Conservation (phyloP, 2,888 invertebrate genomes). For the Sinopyrophorus schimmeli region DNA sequence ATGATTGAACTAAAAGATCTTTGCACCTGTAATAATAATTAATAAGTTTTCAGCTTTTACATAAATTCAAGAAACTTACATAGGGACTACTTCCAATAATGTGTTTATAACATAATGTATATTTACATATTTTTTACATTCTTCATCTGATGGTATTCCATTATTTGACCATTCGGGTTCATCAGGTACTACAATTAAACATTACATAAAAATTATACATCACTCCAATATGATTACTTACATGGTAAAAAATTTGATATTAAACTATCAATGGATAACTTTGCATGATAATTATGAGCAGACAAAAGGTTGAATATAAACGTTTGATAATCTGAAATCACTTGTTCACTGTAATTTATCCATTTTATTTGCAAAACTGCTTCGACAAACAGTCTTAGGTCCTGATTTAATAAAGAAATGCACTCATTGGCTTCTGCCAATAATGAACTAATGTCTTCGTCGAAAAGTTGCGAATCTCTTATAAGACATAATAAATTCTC, state of each 20-base stretch:
- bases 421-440: constrained; percentile 61
- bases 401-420: constrained; percentile 61
- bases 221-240: constrained; percentile 42
- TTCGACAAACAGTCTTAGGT: constrained; percentile 63
- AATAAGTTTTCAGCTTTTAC: neutral
- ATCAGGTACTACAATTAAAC: constrained; percentile 44
- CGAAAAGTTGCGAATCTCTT: constrained; percentile 58
- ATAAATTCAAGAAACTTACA: constrained; percentile 57
- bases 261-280: constrained; percentile 63
- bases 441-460: constrained; percentile 61
- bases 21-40: constrained; percentile 64
- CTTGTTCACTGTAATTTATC: constrained; percentile 57
- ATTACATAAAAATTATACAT: constrained; percentile 1
- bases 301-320: constrained; percentile 70
- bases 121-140: constrained; percentile 62
- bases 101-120: constrained; percentile 60
- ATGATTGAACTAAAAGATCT: constrained; percentile 67
- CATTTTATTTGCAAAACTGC: constrained; percentile 64
- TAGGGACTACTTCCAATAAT: constrained; percentile 60
- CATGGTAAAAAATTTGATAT: constrained; percentile 65
- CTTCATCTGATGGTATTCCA: constrained; percentile 61
- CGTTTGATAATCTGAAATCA: constrained; percentile 63
- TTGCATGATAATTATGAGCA: constrained; percentile 68
- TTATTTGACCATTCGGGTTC: constrained; percentile 63
- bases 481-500: constrained; percentile 59